These are phyloP conservation scores for Polylopha cassiicola DNA, from an alignment of 2,888 invertebrate genomes.

Conservation along the genomic window DNA sequence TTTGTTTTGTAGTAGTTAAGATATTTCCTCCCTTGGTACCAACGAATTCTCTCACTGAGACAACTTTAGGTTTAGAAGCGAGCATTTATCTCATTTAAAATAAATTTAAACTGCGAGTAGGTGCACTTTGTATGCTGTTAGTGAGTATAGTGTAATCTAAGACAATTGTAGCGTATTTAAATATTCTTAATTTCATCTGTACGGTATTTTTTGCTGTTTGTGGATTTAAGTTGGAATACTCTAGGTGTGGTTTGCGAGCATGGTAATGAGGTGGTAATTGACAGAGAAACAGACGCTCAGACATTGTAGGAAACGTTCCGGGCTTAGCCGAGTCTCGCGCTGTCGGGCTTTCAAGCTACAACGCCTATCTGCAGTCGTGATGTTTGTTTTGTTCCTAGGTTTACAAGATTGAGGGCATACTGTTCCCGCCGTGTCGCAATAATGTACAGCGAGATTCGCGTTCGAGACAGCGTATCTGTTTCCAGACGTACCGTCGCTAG, in stretches of 20 bases:
- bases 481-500: too few relatives aligned
- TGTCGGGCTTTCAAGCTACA: constrained; percentile 24
- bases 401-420: constrained; percentile 8
- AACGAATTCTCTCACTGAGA: constrained; percentile 5
- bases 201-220: too few relatives aligned
- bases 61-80: background rate
- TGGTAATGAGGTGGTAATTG: constrained; percentile 40
- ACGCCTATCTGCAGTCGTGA: constrained; percentile 22
- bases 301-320: constrained; percentile 23
- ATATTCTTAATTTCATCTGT: too few relatives aligned
- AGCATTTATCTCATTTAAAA: constrained; percentile 4
- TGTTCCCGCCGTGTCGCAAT: constrained; percentile 10
- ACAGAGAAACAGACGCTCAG: constrained; percentile 33
- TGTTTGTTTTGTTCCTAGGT: constrained; percentile 25
- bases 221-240: constrained; percentile 20
- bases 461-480: constrained; percentile 3
- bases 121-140: background rate
- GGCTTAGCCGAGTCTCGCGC: constrained; percentile 17
- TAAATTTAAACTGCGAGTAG: background rate
- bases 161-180: too few relatives aligned
- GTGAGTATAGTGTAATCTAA: too few relatives aligned
- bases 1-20: constrained; percentile 51
- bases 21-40: constrained; percentile 24
- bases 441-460: constrained; percentile 2
- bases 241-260: constrained; percentile 28